Percentiles rank a stretch among this genome's conserved stretches.
Evolutionary conservation across 2,888 invertebrate genomes (phyloP).

Genomic region (Hemicrepidius hirtus): DNA sequence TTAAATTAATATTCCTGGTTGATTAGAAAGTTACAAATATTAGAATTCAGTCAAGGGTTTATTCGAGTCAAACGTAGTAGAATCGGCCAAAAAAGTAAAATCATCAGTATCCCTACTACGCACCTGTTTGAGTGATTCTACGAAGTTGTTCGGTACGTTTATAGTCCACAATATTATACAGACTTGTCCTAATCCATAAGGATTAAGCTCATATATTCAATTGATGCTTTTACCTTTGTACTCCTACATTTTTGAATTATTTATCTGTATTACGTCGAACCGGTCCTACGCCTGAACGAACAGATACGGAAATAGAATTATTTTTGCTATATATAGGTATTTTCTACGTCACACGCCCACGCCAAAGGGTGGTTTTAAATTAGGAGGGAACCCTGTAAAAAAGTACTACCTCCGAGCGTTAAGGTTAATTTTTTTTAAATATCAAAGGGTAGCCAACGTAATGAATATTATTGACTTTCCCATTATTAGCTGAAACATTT

Average conservation of each 20-base stretch:
- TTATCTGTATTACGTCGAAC: background rate
- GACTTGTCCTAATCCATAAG: conserved; percentile 7
- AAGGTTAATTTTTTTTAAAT: too few species aligned
- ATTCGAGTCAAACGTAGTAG: too few species aligned
- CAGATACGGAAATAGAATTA: conserved; percentile 2
- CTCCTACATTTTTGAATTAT: conserved; percentile 3
- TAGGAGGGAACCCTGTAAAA: too few species aligned
- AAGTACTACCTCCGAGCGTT: too few species aligned
- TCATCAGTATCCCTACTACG: background rate
- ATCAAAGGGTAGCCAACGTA: too few species aligned
- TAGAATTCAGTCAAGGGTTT: too few species aligned
- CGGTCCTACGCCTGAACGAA: background rate
- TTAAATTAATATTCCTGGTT: too few species aligned
- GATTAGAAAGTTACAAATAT: too few species aligned
- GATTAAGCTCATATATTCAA: conserved; percentile 8
- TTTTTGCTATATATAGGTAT: conserved; percentile 8
- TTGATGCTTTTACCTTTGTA: conserved; percentile 10
- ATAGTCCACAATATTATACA: background rate
- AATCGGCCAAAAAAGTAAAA: too few species aligned
- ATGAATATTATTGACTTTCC: too few species aligned
- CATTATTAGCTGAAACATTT: too few species aligned
- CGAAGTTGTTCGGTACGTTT: background rate
- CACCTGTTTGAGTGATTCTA: conserved; percentile 12
- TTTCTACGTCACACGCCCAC: conserved; percentile 3
- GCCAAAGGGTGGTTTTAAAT: background rate